A percentile compares a stretch with the other conserved stretches of the same genome.
Evolutionary conservation across 2,797 vertebrate genomes (phyloP).

Genomic region (Gadopsis bispinosus): DNA sequence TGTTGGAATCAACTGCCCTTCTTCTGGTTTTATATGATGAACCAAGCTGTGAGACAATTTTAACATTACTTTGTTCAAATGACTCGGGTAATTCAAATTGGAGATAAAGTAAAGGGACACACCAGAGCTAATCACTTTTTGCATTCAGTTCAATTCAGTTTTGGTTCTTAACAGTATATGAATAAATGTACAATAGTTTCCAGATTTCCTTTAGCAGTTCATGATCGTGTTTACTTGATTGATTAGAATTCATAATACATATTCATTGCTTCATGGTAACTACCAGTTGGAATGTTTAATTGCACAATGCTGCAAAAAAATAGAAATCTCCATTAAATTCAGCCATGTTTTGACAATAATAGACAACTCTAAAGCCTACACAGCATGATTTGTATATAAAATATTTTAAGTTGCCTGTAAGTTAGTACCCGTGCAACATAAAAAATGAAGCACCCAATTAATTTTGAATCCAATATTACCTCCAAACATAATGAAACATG

Average conservation of each 20-base stretch:
- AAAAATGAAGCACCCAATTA: not conserved
- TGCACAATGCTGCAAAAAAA: not conserved
- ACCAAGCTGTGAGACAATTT: not conserved
- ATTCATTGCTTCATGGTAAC: not conserved
- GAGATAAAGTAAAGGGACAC: constrained; percentile 1
- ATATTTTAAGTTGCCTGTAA: not conserved
- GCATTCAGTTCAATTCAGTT: not conserved
- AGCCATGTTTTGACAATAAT: not conserved
- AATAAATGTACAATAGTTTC: not conserved
- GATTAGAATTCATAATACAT: not conserved
- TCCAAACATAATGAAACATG: constrained; percentile 1
- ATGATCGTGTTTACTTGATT: not conserved
- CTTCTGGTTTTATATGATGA: not conserved
- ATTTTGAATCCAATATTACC: constrained; percentile 4
- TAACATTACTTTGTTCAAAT: not conserved
- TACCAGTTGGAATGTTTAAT: constrained; percentile 35
- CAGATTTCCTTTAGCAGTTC: not conserved
- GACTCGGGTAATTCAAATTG: not conserved
- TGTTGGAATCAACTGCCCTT: not conserved
- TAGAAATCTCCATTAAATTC: not conserved
- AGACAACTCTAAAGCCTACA: not conserved
- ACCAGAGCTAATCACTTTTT: not conserved
- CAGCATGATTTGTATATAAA: not conserved
- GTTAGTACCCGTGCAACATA: no score
- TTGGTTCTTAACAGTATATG: not conserved